Percentiles rank a stretch among this genome's conserved stretches.
Conservation (phyloP, 2,797 vertebrate genomes). For the Podarcis siculus region DNA sequence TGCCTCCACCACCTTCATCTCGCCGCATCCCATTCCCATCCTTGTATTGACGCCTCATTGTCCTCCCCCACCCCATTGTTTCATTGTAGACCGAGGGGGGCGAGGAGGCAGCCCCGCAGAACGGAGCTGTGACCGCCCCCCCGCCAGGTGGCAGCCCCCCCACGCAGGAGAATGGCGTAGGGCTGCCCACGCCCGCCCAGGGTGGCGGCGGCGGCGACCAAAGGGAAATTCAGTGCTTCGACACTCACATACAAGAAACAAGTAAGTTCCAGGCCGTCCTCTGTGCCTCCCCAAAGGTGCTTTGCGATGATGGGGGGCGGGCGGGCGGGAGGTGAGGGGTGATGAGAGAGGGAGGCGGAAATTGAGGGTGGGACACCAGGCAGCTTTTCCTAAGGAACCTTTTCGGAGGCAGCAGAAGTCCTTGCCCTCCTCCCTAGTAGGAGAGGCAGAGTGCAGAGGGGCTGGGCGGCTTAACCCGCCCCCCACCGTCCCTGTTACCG, state of each 20-base stretch:
- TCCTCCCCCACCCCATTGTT: conserved; percentile 74
- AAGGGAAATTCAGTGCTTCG: conserved; percentile 89
- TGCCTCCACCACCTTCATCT: background rate
- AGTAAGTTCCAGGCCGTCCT: conserved; percentile 83
- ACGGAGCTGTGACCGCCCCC: conserved; percentile 68
- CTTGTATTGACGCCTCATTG: conserved; percentile 74
- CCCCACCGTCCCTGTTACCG: too few relatives aligned
- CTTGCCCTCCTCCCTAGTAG: background rate
- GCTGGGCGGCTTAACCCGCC: too few relatives aligned
- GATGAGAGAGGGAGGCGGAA: conserved; percentile 3
- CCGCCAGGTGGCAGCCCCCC: conserved; percentile 73
- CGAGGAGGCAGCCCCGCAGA: conserved; percentile 77
- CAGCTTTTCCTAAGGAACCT: background rate
- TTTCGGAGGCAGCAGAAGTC: too few relatives aligned
- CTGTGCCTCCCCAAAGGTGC: background rate
- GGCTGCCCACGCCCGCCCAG: conserved; percentile 79
- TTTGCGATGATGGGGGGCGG: conserved; percentile 9
- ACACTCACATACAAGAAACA: conserved; percentile 93
- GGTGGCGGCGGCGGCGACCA: conserved; percentile 79
- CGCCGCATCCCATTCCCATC: conserved; percentile 71
- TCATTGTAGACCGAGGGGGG: conserved; percentile 87
- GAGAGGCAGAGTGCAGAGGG: background rate
- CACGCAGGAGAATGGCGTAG: conserved; percentile 87
- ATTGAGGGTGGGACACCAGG: background rate
- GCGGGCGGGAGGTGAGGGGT: conserved; percentile 43